Percentiles rank a stretch among this genome's conserved stretches.
These are phyloP conservation scores for Hylaeus anthracinus DNA, from an alignment of 1,140 invertebrate species.

Conservation along the genomic window DNA sequence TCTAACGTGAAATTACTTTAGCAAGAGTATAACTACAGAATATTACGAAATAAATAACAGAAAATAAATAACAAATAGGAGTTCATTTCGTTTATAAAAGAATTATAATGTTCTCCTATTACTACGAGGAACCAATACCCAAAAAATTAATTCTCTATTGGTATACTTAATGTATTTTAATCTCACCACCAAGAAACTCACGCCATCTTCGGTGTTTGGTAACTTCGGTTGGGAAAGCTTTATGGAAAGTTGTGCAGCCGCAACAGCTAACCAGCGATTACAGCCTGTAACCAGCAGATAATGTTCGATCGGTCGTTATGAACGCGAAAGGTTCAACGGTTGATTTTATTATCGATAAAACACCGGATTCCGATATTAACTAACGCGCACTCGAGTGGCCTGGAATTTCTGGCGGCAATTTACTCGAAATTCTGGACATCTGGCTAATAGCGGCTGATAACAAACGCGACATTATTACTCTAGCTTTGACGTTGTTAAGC, in stretches of 20 bases:
- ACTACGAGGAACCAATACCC: too few relatives aligned
- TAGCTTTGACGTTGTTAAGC: constrained; percentile 42
- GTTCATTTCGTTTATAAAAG: too few relatives aligned
- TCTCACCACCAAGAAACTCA: too few relatives aligned
- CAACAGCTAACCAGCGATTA: neutral
- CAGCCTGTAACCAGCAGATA: constrained; percentile 15
- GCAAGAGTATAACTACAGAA: too few relatives aligned
- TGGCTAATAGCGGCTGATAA: constrained; percentile 47
- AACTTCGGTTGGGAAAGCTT: neutral
- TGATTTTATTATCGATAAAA: constrained; percentile 36
- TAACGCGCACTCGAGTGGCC: constrained; percentile 22
- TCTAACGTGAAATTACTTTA: constrained; percentile 1
- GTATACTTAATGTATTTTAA: too few relatives aligned
- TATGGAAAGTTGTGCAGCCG: neutral
- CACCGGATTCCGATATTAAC: constrained; percentile 42
- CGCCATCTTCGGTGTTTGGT: neutral
- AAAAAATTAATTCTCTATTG: too few relatives aligned
- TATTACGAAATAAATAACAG: too few relatives aligned
- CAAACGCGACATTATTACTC: constrained; percentile 46
- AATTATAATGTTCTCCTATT: too few relatives aligned
- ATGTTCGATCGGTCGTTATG: constrained; percentile 15
- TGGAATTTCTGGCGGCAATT: constrained; percentile 43
- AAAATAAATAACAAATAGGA: too few relatives aligned
- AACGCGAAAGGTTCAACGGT: constrained; percentile 5
- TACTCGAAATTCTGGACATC: constrained; percentile 47